These are phyloP conservation scores for Furnarius figulus DNA, from an alignment of 2,113 vertebrate species.

Conservation along the genomic window DNA sequence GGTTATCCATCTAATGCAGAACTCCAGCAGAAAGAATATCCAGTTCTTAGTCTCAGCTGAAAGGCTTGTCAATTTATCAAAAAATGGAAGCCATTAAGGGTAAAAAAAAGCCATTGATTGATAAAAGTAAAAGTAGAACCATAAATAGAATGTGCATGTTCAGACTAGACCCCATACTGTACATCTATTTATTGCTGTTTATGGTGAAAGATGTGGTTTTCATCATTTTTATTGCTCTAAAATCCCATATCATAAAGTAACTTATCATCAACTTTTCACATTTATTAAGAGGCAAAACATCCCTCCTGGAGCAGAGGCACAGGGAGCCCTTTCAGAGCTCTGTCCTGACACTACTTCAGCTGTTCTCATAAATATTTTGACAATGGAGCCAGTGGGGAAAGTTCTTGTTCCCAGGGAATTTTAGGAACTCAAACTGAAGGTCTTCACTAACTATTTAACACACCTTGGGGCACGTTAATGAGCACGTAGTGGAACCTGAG, in stretches of 20 bases:
- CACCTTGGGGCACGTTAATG: background rate
- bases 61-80: background rate
- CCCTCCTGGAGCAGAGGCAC: background rate
- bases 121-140: background rate
- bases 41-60: background rate
- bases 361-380: constrained; percentile 50
- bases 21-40: background rate
- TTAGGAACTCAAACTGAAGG: constrained; percentile 45
- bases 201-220: background rate
- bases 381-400: constrained; percentile 41
- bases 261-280: background rate
- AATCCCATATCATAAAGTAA: background rate
- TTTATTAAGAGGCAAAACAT: constrained; percentile 16
- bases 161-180: background rate
- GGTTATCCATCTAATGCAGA: background rate
- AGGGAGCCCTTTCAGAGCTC: constrained; percentile 20
- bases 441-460: constrained; percentile 11
- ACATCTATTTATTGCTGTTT: background rate
- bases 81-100: background rate
- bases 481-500: background rate
- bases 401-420: constrained; percentile 46
- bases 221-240: background rate
- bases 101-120: background rate
- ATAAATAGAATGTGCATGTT: background rate
- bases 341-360: constrained; percentile 11